Evolutionary conservation across 2,113 vertebrate species (phyloP).

Genomic region (Hystrix cristata): DNA sequence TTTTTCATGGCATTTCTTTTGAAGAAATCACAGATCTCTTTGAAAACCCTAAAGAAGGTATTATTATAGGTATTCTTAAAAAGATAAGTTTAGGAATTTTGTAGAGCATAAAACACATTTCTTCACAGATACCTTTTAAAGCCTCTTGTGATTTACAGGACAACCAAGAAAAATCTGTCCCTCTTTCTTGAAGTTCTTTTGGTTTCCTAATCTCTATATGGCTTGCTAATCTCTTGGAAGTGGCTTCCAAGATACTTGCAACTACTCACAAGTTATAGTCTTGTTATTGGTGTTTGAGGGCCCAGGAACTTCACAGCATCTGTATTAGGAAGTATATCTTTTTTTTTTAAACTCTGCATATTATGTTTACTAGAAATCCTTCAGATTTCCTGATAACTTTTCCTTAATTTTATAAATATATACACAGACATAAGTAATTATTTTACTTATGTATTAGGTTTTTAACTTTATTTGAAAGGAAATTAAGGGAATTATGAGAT

Average conservation of each 20-base stretch:
- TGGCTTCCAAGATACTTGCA: not conserved
- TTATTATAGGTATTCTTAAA: not conserved
- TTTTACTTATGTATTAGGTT: slow-evolving; percentile 34
- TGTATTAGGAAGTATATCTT: not conserved
- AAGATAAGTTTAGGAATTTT: not conserved
- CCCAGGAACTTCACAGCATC: not conserved
- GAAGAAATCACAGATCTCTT: not conserved
- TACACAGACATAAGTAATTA: slow-evolving; percentile 65
- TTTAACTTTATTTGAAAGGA: slow-evolving; percentile 40
- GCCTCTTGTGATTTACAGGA: not conserved
- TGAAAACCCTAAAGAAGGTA: not conserved
- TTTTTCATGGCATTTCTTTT: not conserved
- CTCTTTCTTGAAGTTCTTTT: not conserved
- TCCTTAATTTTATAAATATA: slow-evolving; percentile 28
- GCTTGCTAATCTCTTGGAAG: not conserved
- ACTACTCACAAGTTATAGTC: not conserved
- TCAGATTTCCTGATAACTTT: not conserved
- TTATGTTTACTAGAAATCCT: not conserved
- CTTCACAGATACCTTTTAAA: not conserved
- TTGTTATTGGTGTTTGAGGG: not conserved
- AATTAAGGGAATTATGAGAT: not conserved
- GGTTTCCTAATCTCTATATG: not conserved
- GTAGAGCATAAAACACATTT: not conserved
- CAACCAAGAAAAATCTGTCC: not conserved
- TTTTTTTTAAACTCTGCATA: not conserved